These are phyloP conservation scores for Lepus oiostolus DNA, from an alignment of 2,797 vertebrate species.

Conservation along the genomic window DNA sequence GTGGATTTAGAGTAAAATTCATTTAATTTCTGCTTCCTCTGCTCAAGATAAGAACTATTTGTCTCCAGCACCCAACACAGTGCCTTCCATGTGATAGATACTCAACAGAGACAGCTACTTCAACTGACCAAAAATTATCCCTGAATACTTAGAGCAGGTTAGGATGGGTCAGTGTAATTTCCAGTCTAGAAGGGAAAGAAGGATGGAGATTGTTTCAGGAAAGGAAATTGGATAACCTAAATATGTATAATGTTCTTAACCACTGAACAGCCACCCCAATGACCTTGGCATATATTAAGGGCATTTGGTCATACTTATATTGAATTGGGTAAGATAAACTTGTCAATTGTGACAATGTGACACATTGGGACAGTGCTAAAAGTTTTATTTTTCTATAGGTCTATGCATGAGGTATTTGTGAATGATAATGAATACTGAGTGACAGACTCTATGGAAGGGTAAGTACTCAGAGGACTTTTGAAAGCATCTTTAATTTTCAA, in stretches of 20 bases:
- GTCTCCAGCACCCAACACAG: background rate
- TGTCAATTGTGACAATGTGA: background rate
- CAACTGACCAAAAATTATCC: background rate
- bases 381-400: background rate
- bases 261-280: background rate
- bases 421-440: background rate
- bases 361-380: background rate
- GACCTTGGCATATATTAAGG: background rate
- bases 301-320: background rate
- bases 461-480: background rate
- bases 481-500: background rate
- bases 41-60: background rate
- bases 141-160: background rate
- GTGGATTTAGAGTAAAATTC: background rate
- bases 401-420: background rate
- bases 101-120: background rate
- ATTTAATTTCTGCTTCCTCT: background rate
- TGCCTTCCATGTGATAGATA: rapidly evolving
- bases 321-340: background rate
- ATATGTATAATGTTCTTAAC: background rate
- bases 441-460: background rate
- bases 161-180: background rate
- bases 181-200: background rate
- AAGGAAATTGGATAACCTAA: background rate
- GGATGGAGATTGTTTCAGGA: background rate